Evolutionary conservation across 64 coral and sea anemone genomes (phyloP), one percentile per base, ranked within the genome.

Genomic region (Catalaphyllia jardinei): DNA sequence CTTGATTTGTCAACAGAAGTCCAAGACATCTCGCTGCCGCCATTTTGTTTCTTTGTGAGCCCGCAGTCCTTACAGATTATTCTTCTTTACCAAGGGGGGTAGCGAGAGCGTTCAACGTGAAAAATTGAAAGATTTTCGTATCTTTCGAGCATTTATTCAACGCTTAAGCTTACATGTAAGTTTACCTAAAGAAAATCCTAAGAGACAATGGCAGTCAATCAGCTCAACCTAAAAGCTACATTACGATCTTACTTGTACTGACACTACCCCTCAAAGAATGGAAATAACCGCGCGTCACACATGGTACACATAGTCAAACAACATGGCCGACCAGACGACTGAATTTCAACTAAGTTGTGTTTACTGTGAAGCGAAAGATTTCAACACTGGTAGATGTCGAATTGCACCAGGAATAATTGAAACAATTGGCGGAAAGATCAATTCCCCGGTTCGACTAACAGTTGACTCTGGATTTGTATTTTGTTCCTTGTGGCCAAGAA

Each of bases 341-440:
- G 64, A 86, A 49, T 59, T 79, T 22, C 27, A 78, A 25, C 27
- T 86, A 79, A 74, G 83, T 30, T 31, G 22, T 85, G 93, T 91
- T 91, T 88, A 91, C n/a, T 91, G 88, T 62, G 88, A 95, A 25
- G 77, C 94, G 17, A 95, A 99, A 29, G 97, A 93, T 88, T 93
- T 93, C 25, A 99, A 99, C 88, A 86, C 87, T 79, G 97, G 82
- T n/a, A 92, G 88, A 88, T 93, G 94, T 80, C 91, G 93, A 17
- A 75, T 99, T 33, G 62, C 89, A 74, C 71, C 73, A 76, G 29
- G 75, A 71, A 78, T 77, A 16, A 89, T 95, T 24, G 90, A 83
- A 80, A 82, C 14, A 29, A 88, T 93, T 77, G 91, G 91, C 55
- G 82, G 89, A 63, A 87, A 77, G 20, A 79, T 95, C 3, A 94